A percentile compares a stretch with the other conserved stretches of the same genome.
phyloP scores from a whole-genome alignment of 2,797 vertebrate genomes.

The Eospalax fontanierii region DNA sequence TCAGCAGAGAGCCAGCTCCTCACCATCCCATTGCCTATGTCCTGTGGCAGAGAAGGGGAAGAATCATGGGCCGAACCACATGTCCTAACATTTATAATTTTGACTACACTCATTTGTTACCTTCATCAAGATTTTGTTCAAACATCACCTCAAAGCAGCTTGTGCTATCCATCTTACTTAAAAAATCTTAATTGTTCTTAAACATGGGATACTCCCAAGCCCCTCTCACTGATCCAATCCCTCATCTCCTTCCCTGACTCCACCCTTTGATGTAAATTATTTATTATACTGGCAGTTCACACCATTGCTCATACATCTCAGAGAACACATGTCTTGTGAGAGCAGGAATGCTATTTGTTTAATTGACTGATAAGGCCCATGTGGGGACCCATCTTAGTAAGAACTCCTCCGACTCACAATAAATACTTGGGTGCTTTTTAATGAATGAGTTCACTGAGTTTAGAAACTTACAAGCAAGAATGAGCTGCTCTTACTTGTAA shows the following conservation, averaged over 20 bases:
- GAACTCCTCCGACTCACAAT: not conserved
- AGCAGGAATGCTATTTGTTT: not conserved
- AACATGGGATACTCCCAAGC: not conserved
- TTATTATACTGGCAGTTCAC: not conserved
- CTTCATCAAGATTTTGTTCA: not conserved
- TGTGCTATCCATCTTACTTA: not conserved
- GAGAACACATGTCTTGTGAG: not conserved
- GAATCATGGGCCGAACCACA: not conserved
- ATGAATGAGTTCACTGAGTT: not conserved
- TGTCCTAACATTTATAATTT: constrained; percentile 10
- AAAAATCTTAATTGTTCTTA: not conserved
- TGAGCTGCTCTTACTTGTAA: not conserved
- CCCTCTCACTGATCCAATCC: not conserved
- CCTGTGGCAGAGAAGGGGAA: not conserved
- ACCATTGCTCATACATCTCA: not conserved
- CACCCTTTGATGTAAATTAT: not conserved
- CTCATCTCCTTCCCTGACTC: not conserved
- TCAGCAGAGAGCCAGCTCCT: too few species aligned
- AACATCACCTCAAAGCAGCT: not conserved
- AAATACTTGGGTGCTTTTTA: not conserved
- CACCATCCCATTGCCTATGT: not conserved
- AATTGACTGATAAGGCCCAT: not conserved
- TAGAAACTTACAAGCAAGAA: not conserved
- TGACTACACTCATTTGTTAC: not conserved
- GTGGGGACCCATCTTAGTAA: not conserved